Evolutionary conservation across 2,888 invertebrate species (phyloP).

Genomic region (Megalurothrips usitatus): DNA sequence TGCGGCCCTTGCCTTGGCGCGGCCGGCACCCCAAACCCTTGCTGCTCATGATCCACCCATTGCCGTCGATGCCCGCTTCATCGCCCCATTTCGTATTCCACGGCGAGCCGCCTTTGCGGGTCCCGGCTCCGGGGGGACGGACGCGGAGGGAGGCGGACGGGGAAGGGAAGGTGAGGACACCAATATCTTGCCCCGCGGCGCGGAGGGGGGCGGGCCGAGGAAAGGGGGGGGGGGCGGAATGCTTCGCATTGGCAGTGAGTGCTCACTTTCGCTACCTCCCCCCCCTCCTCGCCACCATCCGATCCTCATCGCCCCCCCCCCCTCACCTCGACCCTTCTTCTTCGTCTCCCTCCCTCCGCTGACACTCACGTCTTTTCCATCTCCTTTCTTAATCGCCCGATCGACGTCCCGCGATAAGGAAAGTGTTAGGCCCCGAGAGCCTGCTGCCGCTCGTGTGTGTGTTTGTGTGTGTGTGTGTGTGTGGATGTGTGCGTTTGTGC

Average conservation of each 20-base stretch:
- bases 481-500: too few relatives aligned
- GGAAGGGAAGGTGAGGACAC: background rate
- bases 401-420: too few relatives aligned
- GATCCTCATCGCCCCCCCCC: background rate
- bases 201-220: background rate
- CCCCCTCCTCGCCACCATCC: background rate
- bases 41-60: slow-evolving; percentile 14
- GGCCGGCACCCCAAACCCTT: background rate
- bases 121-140: too few relatives aligned
- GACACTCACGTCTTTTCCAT: too few relatives aligned
- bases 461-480: too few relatives aligned
- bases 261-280: background rate
- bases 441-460: too few relatives aligned
- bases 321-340: background rate
- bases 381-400: too few relatives aligned
- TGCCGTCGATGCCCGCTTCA: slow-evolving; percentile 15
- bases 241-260: background rate
- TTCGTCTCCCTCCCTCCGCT: background rate
- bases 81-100: slow-evolving; percentile 25
- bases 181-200: slow-evolving; percentile 3
- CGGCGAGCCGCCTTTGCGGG: slow-evolving; percentile 9
- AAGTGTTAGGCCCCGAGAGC: too few relatives aligned
- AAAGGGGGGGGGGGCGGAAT: background rate
- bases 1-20: too few relatives aligned
- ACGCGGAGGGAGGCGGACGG: background rate